Evolutionary conservation across 2,797 vertebrate genomes (phyloP), one percentile per base, ranked within the genome.

Genomic region (Gymnodraco acuticeps): DNA sequence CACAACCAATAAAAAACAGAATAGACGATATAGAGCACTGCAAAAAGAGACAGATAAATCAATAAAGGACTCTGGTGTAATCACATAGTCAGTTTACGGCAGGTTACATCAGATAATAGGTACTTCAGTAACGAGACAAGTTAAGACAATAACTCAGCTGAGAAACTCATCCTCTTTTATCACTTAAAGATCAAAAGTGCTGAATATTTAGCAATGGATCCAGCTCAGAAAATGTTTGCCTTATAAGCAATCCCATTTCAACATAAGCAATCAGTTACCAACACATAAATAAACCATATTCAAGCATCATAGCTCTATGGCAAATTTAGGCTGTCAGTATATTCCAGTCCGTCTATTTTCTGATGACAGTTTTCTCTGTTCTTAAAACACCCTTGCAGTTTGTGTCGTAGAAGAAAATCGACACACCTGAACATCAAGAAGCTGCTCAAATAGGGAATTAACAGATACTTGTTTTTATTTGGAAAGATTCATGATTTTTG

Each of bases 21-120:
- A 13, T 70, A 74, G 64, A 65, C 51, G 33, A 68, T 67, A 64
- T 5, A 20, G 27, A 20, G n/a, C 10, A 15, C 5, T 48, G 46
- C 45, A 64, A 51, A 53, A 14, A 54, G 3, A 70, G 10, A 20
- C 52, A 61, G 31, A 17, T 13, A 56, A 58, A 48, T 50, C 59
- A 58, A 71, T 14, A 20, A 63, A 50, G 45, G 48, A 55, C 62
- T 7, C 2, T 10, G 16, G 53, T 69, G 54, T 23, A 50, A 38
- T 8, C 23, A 31, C 42, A 10, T 3, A 47, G 46, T 53, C 1
- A 5, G n/a, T 78, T 84, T 82, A 48, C 73, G 64, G 66, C 66
- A 33, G 38, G 59, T 84, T 81, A 42, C 78, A 53, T 86, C 84
- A 89, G 54, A 78, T 51, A 41, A 63, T 67, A 54, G 42, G 14